Conservation (phyloP, 2,888 invertebrate species). For the Drosophila kambysellisi region DNA sequence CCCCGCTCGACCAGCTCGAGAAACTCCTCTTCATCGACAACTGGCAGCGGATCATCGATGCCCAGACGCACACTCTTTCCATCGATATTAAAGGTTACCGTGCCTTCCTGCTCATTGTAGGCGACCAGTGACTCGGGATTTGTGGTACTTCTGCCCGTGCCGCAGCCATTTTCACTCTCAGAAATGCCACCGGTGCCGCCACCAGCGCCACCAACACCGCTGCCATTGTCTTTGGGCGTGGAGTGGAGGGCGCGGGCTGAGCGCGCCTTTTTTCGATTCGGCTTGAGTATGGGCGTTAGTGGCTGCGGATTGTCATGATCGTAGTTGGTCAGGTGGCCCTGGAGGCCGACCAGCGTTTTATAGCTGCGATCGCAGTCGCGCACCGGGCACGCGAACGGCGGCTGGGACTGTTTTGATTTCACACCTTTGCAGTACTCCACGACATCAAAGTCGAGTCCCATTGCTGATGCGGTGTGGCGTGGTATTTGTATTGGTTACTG, state of each 20-base stretch:
- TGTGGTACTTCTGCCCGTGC: constrained; percentile 41
- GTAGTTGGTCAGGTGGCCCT: constrained; percentile 93
- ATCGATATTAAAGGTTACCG: constrained; percentile 94
- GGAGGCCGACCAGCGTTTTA: constrained; percentile 93
- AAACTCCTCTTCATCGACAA: constrained; percentile 89
- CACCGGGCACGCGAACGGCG: constrained; percentile 94
- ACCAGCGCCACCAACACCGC: constrained; percentile 68
- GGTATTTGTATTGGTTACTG: constrained; percentile 50
- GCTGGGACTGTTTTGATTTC: constrained; percentile 87
- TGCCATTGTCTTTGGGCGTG: constrained; percentile 80
- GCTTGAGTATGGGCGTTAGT: constrained; percentile 87
- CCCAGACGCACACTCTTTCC: constrained; percentile 90
- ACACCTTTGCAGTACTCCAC: constrained; percentile 94
- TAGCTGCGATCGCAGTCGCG: constrained; percentile 94
- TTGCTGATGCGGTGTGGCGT: constrained; percentile 78
- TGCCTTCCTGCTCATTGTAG: constrained; percentile 93
- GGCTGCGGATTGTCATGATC: constrained; percentile 93
- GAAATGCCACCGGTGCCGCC: constrained; percentile 21
- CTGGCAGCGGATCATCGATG: constrained; percentile 89
- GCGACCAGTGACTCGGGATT: constrained; percentile 86
- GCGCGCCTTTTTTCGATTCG: constrained; percentile 88
- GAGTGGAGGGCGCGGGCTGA: constrained; percentile 86
- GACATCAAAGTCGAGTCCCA: constrained; percentile 95
- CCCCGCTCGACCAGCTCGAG: constrained; percentile 81
- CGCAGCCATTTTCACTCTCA: constrained; percentile 55